Percentiles rank a stretch among this genome's conserved stretches.
phyloP scores from a whole-genome alignment of 2,797 vertebrate genomes.

The Spatula versicolor region DNA sequence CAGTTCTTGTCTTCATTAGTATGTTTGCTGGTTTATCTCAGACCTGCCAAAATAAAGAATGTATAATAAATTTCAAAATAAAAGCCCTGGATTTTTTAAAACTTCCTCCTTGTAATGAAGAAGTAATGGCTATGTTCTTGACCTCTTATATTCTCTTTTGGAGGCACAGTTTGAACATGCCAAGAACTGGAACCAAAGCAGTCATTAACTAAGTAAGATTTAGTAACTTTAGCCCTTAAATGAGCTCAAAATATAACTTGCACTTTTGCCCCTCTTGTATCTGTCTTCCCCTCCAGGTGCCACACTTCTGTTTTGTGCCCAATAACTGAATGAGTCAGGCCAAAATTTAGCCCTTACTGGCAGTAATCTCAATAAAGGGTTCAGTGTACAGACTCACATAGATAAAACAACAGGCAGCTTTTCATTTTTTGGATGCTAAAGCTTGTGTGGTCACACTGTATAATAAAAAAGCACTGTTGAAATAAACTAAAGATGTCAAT shows the following conservation, averaged over 20 bases:
- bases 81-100: conserved; percentile 43
- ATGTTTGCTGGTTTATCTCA: conserved; percentile 76
- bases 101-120: conserved; percentile 10
- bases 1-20: conserved; percentile 71
- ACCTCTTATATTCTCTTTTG: not conserved
- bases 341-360: not conserved
- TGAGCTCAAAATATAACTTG: not conserved
- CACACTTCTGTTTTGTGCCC: not conserved
- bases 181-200: not conserved
- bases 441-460: not conserved
- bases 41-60: conserved; percentile 57
- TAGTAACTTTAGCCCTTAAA: not conserved
- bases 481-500: not conserved
- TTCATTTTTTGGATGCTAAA: not conserved
- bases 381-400: not conserved
- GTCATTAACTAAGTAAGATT: not conserved
- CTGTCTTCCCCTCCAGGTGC: not conserved
- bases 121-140: conserved; percentile 9
- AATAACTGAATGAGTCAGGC: not conserved
- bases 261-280: not conserved
- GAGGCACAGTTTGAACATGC: not conserved
- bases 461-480: not conserved
- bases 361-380: not conserved
- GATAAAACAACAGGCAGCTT: not conserved
- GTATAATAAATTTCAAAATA: conserved; percentile 62